Conservation (phyloP, 2,797 vertebrate species). For the Cirrhinus mrigala region DNA sequence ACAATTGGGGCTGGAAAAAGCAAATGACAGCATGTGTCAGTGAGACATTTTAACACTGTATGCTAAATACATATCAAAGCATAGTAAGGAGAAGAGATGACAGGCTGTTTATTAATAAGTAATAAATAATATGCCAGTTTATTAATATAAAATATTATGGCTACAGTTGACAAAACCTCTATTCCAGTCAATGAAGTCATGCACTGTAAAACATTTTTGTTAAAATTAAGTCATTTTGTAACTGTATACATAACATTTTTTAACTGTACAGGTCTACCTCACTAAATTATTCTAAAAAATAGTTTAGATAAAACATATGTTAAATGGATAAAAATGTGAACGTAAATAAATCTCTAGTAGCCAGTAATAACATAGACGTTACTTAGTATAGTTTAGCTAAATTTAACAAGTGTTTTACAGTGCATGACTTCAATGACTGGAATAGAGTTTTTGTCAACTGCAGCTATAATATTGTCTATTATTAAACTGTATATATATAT, state of each 20-base stretch:
- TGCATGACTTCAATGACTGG: conserved; percentile 24
- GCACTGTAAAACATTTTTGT: not conserved
- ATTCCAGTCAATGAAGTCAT: conserved; percentile 38
- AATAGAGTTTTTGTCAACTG: conserved; percentile 29
- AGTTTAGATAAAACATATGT: not conserved
- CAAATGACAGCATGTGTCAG: conserved; percentile 60
- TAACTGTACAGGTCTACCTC: not conserved
- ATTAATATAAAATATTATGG: conserved; percentile 29
- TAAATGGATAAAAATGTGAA: not conserved
- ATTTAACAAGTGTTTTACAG: not conserved
- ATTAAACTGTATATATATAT: conserved; percentile 16
- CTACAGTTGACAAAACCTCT: conserved; percentile 5
- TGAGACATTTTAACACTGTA: conserved; percentile 14
- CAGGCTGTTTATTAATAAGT: conserved; percentile 31
- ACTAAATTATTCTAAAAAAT: not conserved
- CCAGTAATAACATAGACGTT: not conserved
- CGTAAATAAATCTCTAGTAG: not conserved
- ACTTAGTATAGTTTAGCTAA: too few species aligned
- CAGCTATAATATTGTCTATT: conserved; percentile 13
- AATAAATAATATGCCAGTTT: conserved; percentile 14
- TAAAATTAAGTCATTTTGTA: not conserved
- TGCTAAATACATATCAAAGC: not conserved
- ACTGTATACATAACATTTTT: not conserved
- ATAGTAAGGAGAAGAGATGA: not conserved
- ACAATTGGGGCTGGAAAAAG: conserved; percentile 62